phyloP scores from a whole-genome alignment of 2,113 vertebrate species.

The Edolisoma coerulescens region DNA sequence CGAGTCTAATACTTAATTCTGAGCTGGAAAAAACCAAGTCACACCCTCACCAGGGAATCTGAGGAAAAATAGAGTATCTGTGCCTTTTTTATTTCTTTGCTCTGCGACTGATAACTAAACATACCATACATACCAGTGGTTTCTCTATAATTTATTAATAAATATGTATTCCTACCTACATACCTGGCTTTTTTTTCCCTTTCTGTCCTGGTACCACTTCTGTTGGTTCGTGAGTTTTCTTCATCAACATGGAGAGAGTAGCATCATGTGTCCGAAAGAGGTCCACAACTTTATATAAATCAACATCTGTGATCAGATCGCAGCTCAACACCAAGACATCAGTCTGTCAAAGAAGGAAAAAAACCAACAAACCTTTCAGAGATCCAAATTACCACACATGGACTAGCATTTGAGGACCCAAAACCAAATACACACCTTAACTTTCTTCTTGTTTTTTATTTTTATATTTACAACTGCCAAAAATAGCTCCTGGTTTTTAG shows the following conservation, averaged over 20 bases:
- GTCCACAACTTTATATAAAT: constrained; percentile 94
- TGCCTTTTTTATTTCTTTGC: background rate
- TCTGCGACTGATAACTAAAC: background rate
- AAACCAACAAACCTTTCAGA: background rate
- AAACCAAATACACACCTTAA: background rate
- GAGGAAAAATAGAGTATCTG: background rate
- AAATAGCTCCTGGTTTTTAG: background rate
- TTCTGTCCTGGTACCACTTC: constrained; percentile 93
- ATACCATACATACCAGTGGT: background rate
- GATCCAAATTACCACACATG: background rate
- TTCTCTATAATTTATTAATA: background rate
- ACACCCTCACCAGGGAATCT: background rate
- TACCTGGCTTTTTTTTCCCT: constrained; percentile 93
- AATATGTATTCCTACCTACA: background rate
- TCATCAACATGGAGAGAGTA: constrained; percentile 94
- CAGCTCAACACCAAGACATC: constrained; percentile 94
- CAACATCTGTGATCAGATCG: constrained; percentile 93
- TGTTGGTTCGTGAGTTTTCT: constrained; percentile 84
- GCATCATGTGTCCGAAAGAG: constrained; percentile 93
- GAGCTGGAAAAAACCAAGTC: constrained; percentile 20
- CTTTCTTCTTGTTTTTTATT: background rate
- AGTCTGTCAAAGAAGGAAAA: constrained; percentile 75
- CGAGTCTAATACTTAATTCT: constrained; percentile 1
- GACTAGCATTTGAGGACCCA: background rate
- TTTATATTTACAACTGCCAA: background rate